Conservation (phyloP, 2,113 vertebrate species). For the Globicephala melas region DNA sequence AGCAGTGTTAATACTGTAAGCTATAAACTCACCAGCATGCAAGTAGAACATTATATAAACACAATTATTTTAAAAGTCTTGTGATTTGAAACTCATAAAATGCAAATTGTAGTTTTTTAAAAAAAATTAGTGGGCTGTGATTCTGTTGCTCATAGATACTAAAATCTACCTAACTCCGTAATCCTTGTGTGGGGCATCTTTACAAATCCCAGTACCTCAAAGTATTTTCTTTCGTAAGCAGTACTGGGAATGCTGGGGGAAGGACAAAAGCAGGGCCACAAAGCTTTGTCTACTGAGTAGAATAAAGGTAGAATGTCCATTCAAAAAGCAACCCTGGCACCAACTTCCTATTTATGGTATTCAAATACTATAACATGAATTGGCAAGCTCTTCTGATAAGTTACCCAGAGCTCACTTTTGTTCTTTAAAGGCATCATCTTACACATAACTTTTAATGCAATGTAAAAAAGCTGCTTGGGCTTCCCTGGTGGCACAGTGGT, state of each 20-base stretch:
- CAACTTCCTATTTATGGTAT: neutral
- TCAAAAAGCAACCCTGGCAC: neutral
- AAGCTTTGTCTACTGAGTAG: neutral
- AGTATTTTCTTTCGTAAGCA: neutral
- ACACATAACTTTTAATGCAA: neutral
- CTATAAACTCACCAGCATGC: neutral
- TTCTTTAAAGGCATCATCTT: neutral
- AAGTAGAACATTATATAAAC: neutral
- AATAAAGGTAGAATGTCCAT: neutral
- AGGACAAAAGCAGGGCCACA: neutral
- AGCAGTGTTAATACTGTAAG: neutral
- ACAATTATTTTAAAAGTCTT: neutral
- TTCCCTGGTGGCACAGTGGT: too few species aligned
- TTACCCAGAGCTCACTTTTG: neutral
- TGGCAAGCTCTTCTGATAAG: neutral
- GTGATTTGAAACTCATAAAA: constrained; percentile 13
- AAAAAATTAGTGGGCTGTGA: neutral
- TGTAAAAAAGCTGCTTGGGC: neutral
- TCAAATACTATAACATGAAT: neutral
- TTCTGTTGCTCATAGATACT: neutral
- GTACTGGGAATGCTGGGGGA: neutral
- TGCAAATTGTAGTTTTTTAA: neutral
- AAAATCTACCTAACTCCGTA: neutral
- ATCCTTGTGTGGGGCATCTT: neutral
- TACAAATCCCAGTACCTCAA: neutral